Evolutionary conservation across 2,888 invertebrate genomes (phyloP), one percentile per base, ranked within the genome.

Genomic region (Drosophila lacicola): DNA sequence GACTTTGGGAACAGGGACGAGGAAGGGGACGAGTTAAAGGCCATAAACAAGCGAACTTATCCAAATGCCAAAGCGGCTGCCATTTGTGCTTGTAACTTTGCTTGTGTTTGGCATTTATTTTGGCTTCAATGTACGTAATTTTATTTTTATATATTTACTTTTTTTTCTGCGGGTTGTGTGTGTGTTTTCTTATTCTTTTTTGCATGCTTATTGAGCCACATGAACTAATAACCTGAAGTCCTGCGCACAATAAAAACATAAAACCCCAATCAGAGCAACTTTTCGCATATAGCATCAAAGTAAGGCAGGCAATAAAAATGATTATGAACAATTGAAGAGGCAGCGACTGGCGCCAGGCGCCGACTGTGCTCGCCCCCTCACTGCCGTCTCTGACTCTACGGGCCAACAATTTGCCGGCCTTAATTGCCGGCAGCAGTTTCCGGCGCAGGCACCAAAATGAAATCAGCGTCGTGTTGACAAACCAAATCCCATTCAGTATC

Each of bases 301-400:
- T 79, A 88, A 80, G 82, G 80, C 72, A 60, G 78, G 87, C 84
- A 70, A 88, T 88, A 88, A 88, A 88, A 88, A 88, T 88, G 80
- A 90, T 88, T 88, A 88, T 90, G 84, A 82, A 87, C 88, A 84
- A 90, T 88, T 90, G 90, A 86, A 77, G 82, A 86, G 82, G 72
- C 82, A 53, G 66, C 68, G 76, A 85, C 84, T 83, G 89, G 69
- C 67, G 75, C 65, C 72, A 68, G 64, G 41, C 58, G 29, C 60
- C 49, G 60, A 69, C 60, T 69, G 68, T 54, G 47, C 63, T 34
- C 49, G 8, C 21, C 41, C 57, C 49, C 58, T 56, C 41, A 56
- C 67, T 53, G 62, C 61, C 51, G 47, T 57, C 54, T 57, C 62
- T 50, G 47, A 60, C 65, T 62, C 67, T 70, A 47, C 58, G 36